Percentiles rank a stretch among this genome's conserved stretches.
Evolutionary conservation across 2,797 vertebrate genomes (phyloP).

Genomic region (Helicolenus hilgendorfi): DNA sequence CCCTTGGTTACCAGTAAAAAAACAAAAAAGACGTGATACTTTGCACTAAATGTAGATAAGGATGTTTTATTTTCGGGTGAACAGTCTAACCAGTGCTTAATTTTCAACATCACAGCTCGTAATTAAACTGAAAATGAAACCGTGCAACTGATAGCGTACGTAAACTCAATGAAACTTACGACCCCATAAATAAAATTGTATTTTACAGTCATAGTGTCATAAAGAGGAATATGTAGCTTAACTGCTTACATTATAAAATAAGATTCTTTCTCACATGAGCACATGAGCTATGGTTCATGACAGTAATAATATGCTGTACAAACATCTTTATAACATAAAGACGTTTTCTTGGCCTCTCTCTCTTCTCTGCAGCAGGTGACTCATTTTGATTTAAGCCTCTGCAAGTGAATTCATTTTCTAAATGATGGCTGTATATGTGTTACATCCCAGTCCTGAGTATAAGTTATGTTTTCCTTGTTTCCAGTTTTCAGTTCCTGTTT

Average conservation of each 20-base stretch:
- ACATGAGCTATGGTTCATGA: not conserved
- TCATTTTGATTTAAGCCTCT: not conserved
- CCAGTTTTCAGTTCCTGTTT: too few species aligned
- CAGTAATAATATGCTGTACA: not conserved
- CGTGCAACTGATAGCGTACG: not conserved
- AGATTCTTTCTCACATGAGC: not conserved
- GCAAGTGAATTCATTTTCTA: not conserved
- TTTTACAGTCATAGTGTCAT: not conserved
- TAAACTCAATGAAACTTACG: not conserved
- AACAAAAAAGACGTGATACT: not conserved
- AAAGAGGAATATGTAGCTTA: not conserved
- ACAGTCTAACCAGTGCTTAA: not conserved
- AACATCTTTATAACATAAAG: not conserved
- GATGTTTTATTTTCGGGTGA: not conserved
- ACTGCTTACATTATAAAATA: not conserved
- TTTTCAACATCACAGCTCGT: not conserved
- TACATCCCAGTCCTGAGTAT: too few species aligned
- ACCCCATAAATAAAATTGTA: not conserved
- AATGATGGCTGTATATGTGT: not conserved
- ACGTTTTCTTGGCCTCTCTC: not conserved
- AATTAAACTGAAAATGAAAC: constrained; percentile 17
- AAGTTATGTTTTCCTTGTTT: too few species aligned
- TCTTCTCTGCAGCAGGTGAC: not conserved
- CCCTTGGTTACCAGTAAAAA: not conserved
- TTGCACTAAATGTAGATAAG: not conserved